Base-by-base conservation (phyloP, 2,113 vertebrate genomes). In the Saccopteryx bilineata region DNA sequence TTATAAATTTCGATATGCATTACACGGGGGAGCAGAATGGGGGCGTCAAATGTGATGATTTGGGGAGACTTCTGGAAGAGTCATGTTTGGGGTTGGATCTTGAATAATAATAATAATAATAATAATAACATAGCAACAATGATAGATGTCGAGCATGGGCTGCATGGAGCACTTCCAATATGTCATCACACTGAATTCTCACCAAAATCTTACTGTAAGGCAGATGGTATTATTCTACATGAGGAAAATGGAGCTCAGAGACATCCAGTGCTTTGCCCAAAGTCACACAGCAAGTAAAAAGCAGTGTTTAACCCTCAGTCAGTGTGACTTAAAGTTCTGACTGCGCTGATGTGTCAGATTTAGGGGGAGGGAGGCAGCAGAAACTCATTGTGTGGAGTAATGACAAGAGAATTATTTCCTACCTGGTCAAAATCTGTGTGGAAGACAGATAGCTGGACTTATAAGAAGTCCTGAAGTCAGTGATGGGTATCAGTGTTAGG, bases 71-170 rank as follows among this genome's bases (percentile, higher is more conserved):
- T 95, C 58, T 39, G 31, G 17, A 71, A 89, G 52, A 93, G 26
- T 85, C 39, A 5, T 5, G 15, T 85, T 82, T 95, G 54, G 21
- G 76, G 15, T 28, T 87, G 48, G 6, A 58, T 72, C 28, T 81
- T 33, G 61, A 63, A 63, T 93, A 52, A 60, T 54, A 81, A 82
- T 18, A 85, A 86, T 39, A 85, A 86, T 39, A 63, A 63, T 93
- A 52, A 60, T 54, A 81, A 82, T 18, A 85, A 86, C 14, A 52
- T 14, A 66, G 85, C 68, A 66, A 56, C 28, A 65, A 60, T 76
- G 75, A n/a, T 69, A 46, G 50, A 11, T 69, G 3, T 13, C 72
- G n/a, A 79, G 46, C 5, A 7, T 7, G 9, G 58, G 7, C n/a
- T 21, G 5, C 8, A 0, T 24, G 11, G 46, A 60, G 24, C 14